phyloP scores from a whole-genome alignment of 2,113 vertebrate genomes.

The Poicephalus gulielmi region DNA sequence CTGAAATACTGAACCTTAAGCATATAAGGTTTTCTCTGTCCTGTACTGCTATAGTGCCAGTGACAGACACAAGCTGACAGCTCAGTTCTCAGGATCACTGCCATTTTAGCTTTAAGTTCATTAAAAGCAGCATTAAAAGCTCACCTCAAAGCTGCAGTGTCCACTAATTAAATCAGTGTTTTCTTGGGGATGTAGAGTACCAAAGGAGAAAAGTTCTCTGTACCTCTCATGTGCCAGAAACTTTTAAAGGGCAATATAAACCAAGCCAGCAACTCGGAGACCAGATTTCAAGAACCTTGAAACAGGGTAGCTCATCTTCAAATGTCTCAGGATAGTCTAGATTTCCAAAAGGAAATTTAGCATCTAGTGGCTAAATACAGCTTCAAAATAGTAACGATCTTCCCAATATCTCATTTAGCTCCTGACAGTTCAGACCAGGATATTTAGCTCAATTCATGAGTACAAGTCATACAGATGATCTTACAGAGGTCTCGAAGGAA shows the following conservation, averaged over 20 bases:
- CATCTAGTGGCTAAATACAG: background rate
- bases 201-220: background rate
- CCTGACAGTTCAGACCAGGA: background rate
- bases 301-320: background rate
- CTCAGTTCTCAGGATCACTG: background rate
- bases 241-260: background rate
- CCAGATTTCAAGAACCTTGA: background rate
- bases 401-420: background rate
- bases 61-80: slow-evolving; percentile 62
- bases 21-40: slow-evolving; percentile 34
- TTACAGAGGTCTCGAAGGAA: background rate
- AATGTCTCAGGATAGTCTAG: background rate
- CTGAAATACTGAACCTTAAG: slow-evolving; percentile 51
- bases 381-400: background rate
- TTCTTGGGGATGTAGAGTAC: background rate
- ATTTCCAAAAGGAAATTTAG: background rate
- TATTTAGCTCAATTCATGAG: background rate
- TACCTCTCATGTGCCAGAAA: background rate
- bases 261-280: background rate
- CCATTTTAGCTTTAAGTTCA: slow-evolving; percentile 6
- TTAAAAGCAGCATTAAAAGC: background rate
- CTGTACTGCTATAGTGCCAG: slow-evolving; percentile 24
- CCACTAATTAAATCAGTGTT: slow-evolving; percentile 4
- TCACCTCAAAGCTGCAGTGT: background rate
- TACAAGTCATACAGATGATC: background rate